Evolutionary conservation across 1,140 invertebrate genomes (phyloP), one percentile per base, ranked within the genome.

Genomic region (Apis laboriosa): DNA sequence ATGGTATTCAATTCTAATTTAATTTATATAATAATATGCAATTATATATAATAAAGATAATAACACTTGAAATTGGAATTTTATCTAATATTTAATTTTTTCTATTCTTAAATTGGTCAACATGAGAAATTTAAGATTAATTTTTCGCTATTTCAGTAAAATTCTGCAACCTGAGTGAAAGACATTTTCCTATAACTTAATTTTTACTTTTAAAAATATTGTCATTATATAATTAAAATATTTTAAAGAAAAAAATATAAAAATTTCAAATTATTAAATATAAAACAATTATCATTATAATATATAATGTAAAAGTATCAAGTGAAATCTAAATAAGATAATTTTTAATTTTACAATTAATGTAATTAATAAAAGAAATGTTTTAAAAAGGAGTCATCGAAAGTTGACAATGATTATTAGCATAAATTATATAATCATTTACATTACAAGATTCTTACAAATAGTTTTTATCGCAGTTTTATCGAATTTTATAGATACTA

Each of bases 51-150:
- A 55, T 72, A 28, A 73, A 86, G 9, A 24, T 73, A 80, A n/a
- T 43, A 86, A 84, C 55, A 58, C 55, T 83, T 77, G 55, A 88
- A 83, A 70, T 70, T 78, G 53, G 24, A 49, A 71, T 34, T 77
- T 85, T 74, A 88, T 56, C 77, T 61, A 73, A 5, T 74, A 56
- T 2, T 34, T 80, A 34, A n/a, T n/a, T n/a, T n/a, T n/a, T n/a
- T n/a, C 70, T 88, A 88, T 19, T 83, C 51, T 66, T 83, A 83
- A 85, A 87, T 88, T 88, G 87, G 87, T 88, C 87, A 87, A 88
- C 60, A 64, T 81, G 53, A 80, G 84, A 74, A 84, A 81, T 66
- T 81, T 72, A 24, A 80, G 28, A 81, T 76, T 63, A 58, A 86
- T 75, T 83, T 83, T 71, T 73, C 63, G 34, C 53, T 86, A 75